Evolutionary conservation across 2,888 invertebrate genomes (phyloP).

Genomic region (Pimpla rufipes): DNA sequence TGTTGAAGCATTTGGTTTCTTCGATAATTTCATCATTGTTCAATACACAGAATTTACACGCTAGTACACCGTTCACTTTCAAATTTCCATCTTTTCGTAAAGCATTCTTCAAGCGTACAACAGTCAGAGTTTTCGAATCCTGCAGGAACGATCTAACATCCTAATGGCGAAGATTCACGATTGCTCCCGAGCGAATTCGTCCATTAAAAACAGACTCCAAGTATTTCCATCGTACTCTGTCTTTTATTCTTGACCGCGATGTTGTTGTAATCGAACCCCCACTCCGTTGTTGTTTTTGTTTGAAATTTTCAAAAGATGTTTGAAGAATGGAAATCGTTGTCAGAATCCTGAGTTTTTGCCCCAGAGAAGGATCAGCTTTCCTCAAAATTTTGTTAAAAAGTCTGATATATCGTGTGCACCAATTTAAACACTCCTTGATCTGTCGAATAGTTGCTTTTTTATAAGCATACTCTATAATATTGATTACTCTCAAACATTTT

Average conservation of each 20-base stretch:
- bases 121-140: constrained; percentile 29
- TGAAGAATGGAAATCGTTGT: too few species aligned
- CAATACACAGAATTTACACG: constrained; percentile 35
- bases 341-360: too few species aligned
- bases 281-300: too few species aligned
- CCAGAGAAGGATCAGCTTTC: too few species aligned
- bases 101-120: constrained; percentile 43
- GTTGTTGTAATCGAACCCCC: neutral
- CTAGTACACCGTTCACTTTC: constrained; percentile 50
- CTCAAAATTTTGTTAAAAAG: too few species aligned
- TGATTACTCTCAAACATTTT: too few species aligned
- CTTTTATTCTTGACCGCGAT: neutral
- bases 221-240: constrained; percentile 41
- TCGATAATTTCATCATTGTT: constrained; percentile 35
- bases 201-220: constrained; percentile 28
- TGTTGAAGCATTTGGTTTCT: constrained; percentile 52
- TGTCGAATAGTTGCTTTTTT: too few species aligned
- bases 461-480: too few species aligned
- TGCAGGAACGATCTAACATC: constrained; percentile 40
- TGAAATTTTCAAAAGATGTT: too few species aligned
- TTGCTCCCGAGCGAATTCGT: constrained; percentile 48
- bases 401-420: too few species aligned
- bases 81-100: constrained; percentile 36
- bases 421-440: too few species aligned
- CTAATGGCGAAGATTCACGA: constrained; percentile 54